Evolutionary conservation across 2,113 vertebrate species (phyloP).

Genomic region (Phyllostomus hastatus): DNA sequence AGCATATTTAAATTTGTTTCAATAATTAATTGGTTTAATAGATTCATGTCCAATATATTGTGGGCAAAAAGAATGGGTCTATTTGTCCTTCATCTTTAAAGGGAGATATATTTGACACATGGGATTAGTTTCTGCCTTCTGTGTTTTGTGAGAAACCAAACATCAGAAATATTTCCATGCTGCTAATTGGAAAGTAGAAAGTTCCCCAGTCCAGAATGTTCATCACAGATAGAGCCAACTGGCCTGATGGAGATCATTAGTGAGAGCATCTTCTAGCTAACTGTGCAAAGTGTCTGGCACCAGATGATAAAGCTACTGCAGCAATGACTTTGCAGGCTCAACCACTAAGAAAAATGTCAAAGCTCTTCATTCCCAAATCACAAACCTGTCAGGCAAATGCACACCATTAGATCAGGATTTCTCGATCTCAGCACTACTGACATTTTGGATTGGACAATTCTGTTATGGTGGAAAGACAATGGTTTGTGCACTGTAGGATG

Average conservation of each 20-base stretch:
- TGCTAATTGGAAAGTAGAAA: background rate
- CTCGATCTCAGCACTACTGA: background rate
- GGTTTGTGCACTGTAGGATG: too few relatives aligned
- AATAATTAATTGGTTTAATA: background rate
- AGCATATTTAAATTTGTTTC: background rate
- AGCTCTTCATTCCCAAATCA: background rate
- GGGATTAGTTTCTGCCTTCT: background rate
- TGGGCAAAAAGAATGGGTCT: background rate
- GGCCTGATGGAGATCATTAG: slow-evolving; percentile 5
- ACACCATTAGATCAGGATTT: background rate
- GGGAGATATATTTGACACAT: background rate
- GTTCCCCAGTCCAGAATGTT: background rate
- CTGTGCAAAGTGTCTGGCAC: background rate
- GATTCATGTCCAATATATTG: background rate
- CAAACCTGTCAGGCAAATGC: background rate
- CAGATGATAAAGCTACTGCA: background rate
- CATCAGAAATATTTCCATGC: background rate
- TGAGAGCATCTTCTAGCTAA: background rate
- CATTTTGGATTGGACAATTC: background rate
- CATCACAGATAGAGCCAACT: background rate
- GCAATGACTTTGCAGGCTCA: background rate
- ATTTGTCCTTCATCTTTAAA: slow-evolving; percentile 16
- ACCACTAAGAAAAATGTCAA: background rate
- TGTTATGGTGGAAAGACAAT: background rate
- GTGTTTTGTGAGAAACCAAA: background rate